Base-by-base conservation (phyloP, 2,888 invertebrate species). In the Xylota segnis region DNA sequence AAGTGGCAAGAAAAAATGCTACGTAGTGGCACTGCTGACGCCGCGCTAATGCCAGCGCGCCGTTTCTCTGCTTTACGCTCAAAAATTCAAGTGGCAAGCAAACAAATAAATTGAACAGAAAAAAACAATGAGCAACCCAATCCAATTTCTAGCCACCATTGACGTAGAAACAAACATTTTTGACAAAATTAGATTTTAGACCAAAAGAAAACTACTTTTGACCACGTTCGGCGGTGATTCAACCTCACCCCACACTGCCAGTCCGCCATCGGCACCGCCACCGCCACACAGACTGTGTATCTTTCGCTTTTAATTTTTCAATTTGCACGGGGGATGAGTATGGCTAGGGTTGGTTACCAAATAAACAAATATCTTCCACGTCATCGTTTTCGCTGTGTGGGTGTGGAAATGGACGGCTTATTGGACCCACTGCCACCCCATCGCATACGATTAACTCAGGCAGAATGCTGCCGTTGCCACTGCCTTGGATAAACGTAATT, bases 151-250 rank as follows among this genome's bases (percentile, higher is more conserved):
- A 52, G 65, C 65, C 43, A 34, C 61, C 56, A 71, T 56, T 83
- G 78, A 78, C 78, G 83, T 74, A 74, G 68, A 61, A 78, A 37
- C 72, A 78, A 78, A 77, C 66, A 61, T 63, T 78, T 77, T 78
- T 78, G 68, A 74, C 83, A 78, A 78, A 83, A 83, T 78, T 70
- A 83, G 83, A 70, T 83, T 74, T 74, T 40, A 74, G 47, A 68
- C 40, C 40, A 29, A 52, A 29, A 63, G 23, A 43, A 61, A 45
- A 65, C 27, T 23, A n/a, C 40, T 27, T 65, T 56, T 16, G 72
- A 74, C 52, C 52, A 54, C 54, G 40, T 40, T 52, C 43, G 52
- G 37, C n/a, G n/a, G n/a, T n/a, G 43, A 61, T 18, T 54, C 32
- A 54, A 32, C 45, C 27, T 40, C 40, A 32, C 27, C 32, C 18